Base-by-base conservation (phyloP, 2,797 vertebrate species). In the Setipinna tenuifilis region DNA sequence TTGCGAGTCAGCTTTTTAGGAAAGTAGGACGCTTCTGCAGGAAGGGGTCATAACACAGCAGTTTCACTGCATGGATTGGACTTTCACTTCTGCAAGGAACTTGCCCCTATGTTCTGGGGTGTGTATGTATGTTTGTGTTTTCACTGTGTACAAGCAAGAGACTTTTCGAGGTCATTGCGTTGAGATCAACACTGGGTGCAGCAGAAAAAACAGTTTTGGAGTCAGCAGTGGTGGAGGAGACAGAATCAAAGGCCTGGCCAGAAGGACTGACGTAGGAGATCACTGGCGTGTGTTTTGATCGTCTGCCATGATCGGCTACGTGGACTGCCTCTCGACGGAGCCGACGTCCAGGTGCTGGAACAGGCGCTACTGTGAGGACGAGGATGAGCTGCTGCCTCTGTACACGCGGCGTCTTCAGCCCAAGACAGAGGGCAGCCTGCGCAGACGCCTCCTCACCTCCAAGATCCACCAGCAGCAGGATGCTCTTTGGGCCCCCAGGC, bases 371-470 rank as follows among this genome's bases (percentile, higher is more conserved):
- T 91, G 83, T 41, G 91, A 92, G 83, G 91, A 92, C 6, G 86
- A 92, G 83, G 90, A 92, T 17, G 88, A 92, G 85, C 88, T 91
- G 17, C 86, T 91, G 65, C 90, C 91, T 61, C 84, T 91, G 16
- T 86, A 87, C 71, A 82, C 83, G 12, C 83, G 65, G 16, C 87
- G 83, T 62, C 83, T 90, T 3, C 87, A 90, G 78, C 83, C 88
- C 75, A 90, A 90, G 25, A 89, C 71, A 1, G 89, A 89, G 84
- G 89, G 90, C 62, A 90, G 88, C 62, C 87, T 90, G 44, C 83
- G 88, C 28, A 86, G 88, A 2, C 89, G 89, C 6, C 90, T 91
- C 25, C 88, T 92, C 44, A 88, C 84, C 21, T 62, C 88, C 23
- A 91, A 90, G 84, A 89, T 91, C 82, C 88, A 92, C 71, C 88